These are phyloP conservation scores for Mionectes olivaceus DNA, from an alignment of 2,797 vertebrate species.

Conservation along the genomic window DNA sequence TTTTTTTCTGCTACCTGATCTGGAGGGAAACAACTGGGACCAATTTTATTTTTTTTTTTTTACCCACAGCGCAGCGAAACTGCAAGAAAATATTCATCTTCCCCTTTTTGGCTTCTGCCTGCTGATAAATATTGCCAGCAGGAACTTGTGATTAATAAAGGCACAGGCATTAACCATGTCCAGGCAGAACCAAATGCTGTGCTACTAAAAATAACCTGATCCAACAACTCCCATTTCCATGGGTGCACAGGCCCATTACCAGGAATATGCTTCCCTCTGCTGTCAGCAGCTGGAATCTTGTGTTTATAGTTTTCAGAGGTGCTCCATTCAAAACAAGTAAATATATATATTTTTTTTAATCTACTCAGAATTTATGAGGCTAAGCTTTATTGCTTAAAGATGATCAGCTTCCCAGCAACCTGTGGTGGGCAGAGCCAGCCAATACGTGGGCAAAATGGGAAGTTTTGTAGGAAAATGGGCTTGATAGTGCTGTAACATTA, in stretches of 20 bases:
- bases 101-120: conserved; percentile 24
- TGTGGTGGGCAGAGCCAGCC: neutral
- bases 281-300: conserved; percentile 68
- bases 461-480: neutral
- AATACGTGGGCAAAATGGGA: neutral
- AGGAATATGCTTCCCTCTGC: conserved; percentile 81
- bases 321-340: neutral
- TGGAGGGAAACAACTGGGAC: conserved; percentile 79
- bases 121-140: conserved; percentile 81
- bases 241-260: conserved; percentile 16
- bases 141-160: conserved; percentile 85
- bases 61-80: conserved; percentile 11
- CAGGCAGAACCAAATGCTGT: conserved; percentile 57
- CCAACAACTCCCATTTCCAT: conserved; percentile 24
- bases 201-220: conserved; percentile 40
- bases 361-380: neutral
- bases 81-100: conserved; percentile 45
- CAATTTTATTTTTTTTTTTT: conserved; percentile 73
- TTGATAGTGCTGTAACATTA: neutral
- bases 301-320: conserved; percentile 35
- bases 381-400: neutral
- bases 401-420: neutral
- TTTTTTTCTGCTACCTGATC: conserved; percentile 70
- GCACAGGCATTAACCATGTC: conserved; percentile 76
- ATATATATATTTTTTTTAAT: fast-evolving